phyloP scores from a whole-genome alignment of 2,113 vertebrate species.

The Solea senegalensis region DNA sequence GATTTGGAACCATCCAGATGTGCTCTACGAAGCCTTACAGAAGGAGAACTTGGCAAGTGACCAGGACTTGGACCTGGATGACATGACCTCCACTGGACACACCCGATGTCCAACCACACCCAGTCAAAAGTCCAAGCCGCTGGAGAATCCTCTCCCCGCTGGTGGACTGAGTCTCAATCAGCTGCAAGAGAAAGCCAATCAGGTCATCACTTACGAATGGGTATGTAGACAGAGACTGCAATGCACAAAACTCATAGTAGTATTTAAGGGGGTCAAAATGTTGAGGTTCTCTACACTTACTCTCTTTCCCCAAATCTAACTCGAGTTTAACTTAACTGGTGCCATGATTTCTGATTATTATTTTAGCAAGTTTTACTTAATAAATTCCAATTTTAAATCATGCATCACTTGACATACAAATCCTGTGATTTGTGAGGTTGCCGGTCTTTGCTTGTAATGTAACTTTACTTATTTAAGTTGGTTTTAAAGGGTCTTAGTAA shows the following conservation, averaged over 20 bases:
- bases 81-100: constrained; percentile 86
- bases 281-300: background rate
- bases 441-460: background rate
- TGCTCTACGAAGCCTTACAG: constrained; percentile 93
- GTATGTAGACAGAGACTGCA: constrained; percentile 69
- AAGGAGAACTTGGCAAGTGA: constrained; percentile 94
- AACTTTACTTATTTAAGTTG: background rate
- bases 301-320: background rate
- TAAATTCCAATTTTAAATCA: no score
- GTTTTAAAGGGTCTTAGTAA: no score
- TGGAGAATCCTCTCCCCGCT: constrained; percentile 83
- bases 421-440: background rate
- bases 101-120: constrained; percentile 80
- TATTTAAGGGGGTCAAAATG: no score
- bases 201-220: constrained; percentile 96
- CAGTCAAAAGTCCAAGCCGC: constrained; percentile 84
- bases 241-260: no score
- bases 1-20: constrained; percentile 98
- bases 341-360: no score
- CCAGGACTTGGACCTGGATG: constrained; percentile 94
- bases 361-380: no score
- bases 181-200: constrained; percentile 93
- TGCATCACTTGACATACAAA: no score
- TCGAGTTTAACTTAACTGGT: no score
- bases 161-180: constrained; percentile 89